Evolutionary conservation across 2,888 invertebrate species (phyloP).

Genomic region (Cosmopolites sordidus): DNA sequence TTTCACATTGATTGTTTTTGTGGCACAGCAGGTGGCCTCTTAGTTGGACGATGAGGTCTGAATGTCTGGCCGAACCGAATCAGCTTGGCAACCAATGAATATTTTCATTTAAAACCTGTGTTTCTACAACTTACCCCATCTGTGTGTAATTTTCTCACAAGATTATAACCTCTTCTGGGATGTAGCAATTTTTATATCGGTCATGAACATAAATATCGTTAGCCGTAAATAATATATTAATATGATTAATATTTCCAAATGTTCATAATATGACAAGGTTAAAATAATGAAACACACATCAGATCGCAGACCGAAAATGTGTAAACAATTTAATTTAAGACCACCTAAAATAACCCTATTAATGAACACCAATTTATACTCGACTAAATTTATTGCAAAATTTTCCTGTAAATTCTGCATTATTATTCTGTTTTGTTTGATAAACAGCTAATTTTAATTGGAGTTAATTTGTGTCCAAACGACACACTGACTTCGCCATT

Average conservation of each 20-base stretch:
- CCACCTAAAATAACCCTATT: slow-evolving; percentile 2
- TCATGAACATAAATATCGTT: no score
- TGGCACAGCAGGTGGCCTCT: no score
- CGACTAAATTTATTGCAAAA: slow-evolving; percentile 1
- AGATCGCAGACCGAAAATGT: not conserved
- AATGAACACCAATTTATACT: slow-evolving; percentile 1
- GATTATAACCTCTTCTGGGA: not conserved
- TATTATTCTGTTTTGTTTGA: slow-evolving; percentile 2
- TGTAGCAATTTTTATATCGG: not conserved
- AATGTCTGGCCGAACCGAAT: no score
- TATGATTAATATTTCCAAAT: not conserved
- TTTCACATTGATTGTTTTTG: no score
- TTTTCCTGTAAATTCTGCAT: slow-evolving; percentile 1
- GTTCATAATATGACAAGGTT: not conserved
- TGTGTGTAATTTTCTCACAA: no score
- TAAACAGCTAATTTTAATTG: not conserved
- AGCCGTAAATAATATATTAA: no score
- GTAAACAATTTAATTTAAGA: slow-evolving; percentile 2
- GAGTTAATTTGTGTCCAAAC: slow-evolving; percentile 1
- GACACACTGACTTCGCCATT: slow-evolving; percentile 1
- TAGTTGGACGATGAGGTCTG: no score
- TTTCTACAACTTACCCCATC: no score
- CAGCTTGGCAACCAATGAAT: no score
- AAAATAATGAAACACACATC: not conserved
- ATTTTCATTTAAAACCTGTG: no score